Evolutionary conservation across 2,113 vertebrate species (phyloP), one percentile per base, ranked within the genome.

Genomic region (Microtus oregoni): DNA sequence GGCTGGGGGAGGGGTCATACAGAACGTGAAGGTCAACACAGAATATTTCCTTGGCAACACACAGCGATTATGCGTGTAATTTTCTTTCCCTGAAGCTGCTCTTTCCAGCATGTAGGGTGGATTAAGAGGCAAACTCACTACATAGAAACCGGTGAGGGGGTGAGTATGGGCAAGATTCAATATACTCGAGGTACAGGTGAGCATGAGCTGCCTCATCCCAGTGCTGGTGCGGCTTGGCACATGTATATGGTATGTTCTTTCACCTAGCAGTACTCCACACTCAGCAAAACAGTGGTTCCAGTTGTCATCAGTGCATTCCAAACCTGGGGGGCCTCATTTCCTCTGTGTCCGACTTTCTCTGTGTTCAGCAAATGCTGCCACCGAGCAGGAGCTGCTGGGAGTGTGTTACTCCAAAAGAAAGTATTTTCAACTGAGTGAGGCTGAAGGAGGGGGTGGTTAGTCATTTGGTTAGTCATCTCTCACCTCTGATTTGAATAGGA

Each of bases 401-500:
- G 58, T 47, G 12, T 24, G 55, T 77, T 88, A 44, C 38, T 86
- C 22, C 14, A 41, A 92, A 91, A 28, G 72, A 38, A 91, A 1
- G 58, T 38, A 92, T 83, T 77, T 90, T 95, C 70, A 91, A 82
- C 38, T 93, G 35, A 22, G 83, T 0, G 20, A 78, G n/a, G 41
- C 30, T 38, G 50, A 83, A 3, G 6, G 13, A 90, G 13, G 50
- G 58, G 52, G 5, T 58, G 55, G 15, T 88, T 52, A 93, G 22
- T 65, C 24, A 28, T 17, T n/a, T 70, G 41, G 1, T 79, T 86
- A 86, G 38, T 8, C 73, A 68, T 30, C 10, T 82, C 81, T 88
- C 8, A 86, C 12, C 63, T 92, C 9, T 63, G 82, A 86, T 77
- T 93, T 95, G 73, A 94, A 26, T 78, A 89, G 94, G 28, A 91